Evolutionary conservation across 2,113 vertebrate genomes (phyloP), one percentile per base, ranked within the genome.

Genomic region (Synchiropus splendidus): DNA sequence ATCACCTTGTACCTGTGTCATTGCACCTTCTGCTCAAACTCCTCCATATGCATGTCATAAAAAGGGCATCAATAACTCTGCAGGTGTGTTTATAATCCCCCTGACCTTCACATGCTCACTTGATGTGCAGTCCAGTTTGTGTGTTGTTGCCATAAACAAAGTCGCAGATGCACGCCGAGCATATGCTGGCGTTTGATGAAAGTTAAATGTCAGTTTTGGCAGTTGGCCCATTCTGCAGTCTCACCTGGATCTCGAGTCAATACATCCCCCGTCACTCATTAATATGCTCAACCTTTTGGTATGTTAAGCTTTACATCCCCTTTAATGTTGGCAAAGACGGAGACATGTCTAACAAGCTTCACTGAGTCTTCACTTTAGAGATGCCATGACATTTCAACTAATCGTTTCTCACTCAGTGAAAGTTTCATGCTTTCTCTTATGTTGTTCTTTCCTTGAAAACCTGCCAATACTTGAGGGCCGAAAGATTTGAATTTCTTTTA

Each of bases 291-390:
- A 14, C 31, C 11, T 5, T 27, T 27, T 5, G 21, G 4, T 27
- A 27, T 27, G 8, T 27, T 27, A 27, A 27, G 21, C 21, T 27
- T 5, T 27, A 27, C 4, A 27, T 27, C 4, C 8, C 4, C 36
- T 15, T 54, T 61, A 54, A 72, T 71, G 78, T 76, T 75, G 68
- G 78, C 48, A 34, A 51, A 76, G 76, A 76, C 72, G 68, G 59
- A 54, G 49, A 67, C 45, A 59, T 77, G 73, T 74, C 73, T 66
- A 76, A 80, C 84, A 83, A 84, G 82, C 83, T 84, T 86, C 83
- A 74, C 71, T 75, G 58, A 72, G 73, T 58, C 71, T 76, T 75
- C 62, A 69, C 67, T 77, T 67, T 83, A 77, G 83, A 81, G 78
- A 70, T 67, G 64, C 61, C 3, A 32, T 85, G 81, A 72, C 83